A percentile compares a stretch with the other conserved stretches of the same genome.
Conservation (phyloP, 2,797 vertebrate species). For the Hephaestus fuliginosus region DNA sequence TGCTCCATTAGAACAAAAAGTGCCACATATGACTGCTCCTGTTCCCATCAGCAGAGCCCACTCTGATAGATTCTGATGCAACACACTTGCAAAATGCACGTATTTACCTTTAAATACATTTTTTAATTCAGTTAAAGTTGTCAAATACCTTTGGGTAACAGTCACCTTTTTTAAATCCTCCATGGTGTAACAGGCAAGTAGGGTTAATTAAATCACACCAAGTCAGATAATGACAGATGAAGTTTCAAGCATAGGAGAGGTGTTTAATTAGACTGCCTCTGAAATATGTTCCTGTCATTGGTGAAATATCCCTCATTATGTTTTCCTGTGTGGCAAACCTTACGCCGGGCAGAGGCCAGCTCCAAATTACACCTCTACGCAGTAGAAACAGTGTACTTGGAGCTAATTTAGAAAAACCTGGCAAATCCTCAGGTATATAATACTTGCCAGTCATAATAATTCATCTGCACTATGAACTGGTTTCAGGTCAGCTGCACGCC, state of each 20-base stretch:
- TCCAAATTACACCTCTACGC: background rate
- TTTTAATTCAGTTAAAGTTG: background rate
- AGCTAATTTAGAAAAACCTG: constrained; percentile 2
- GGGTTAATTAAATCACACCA: constrained; percentile 28
- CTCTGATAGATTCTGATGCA: constrained; percentile 2
- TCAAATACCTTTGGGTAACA: background rate
- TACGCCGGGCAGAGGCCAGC: background rate
- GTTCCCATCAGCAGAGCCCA: constrained; percentile 24
- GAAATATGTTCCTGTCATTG: constrained; percentile 11
- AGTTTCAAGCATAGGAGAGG: background rate
- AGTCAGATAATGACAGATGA: constrained; percentile 2
- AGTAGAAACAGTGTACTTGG: background rate
- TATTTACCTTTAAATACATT: background rate
- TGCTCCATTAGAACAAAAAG: constrained; percentile 62
- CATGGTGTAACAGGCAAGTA: background rate
- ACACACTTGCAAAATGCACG: background rate
- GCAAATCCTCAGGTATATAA: background rate
- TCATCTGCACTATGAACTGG: background rate
- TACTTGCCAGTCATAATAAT: background rate
- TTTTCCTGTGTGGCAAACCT: background rate
- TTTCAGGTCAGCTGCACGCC: constrained; percentile 34
- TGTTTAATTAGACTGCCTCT: constrained; percentile 15
- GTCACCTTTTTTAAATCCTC: background rate
- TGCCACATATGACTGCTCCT: constrained; percentile 30
- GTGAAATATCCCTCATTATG: background rate